Evolutionary conservation across 2,797 vertebrate genomes (phyloP), one percentile per base, ranked within the genome.

Genomic region (Odontamblyopus lacepedii): DNA sequence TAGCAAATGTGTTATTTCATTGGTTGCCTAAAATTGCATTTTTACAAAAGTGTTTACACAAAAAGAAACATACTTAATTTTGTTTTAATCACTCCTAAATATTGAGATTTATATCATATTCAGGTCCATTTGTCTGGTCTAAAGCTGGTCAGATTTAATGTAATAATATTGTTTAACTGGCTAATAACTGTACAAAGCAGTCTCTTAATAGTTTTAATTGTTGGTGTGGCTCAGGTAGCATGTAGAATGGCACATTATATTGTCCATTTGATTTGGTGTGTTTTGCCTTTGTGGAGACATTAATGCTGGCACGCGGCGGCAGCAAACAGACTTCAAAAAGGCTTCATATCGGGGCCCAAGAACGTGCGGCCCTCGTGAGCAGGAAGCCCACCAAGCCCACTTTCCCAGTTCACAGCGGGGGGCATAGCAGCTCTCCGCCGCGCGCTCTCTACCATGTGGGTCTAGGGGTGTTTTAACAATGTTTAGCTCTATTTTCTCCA

Each of bases 391-490:
- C 91, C 94, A 93, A 92, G 93, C 94, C 93, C 94, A 94, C 93
- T 94, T 95, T 95, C 94, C 94, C 94, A 95, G 94, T 93, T 95
- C 94, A 93, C 94, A 95, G 94, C 93, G 86, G 94, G 94, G 93
- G 91, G 92, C 92, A 93, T 95, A 91, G 92, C 94, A 94, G 94
- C 93, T 94, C 93, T 88, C 86, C 76, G 92, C 89, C 79, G 90
- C 92, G 92, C 91, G 86, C 92, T 91, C 93, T 87, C 91, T 92
- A 94, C 93, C 94, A 95, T 95, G 94, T 95, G 94, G 93, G 93
- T 93, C 94, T 94, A 92, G 93, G 94, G 94, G 94, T 94, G 93
- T 95, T 94, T 95, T 91, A 92, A 94, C 94, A 95, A 95, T 95
- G 94, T 95, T 95, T 95, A 94, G 92, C 93, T 94, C 92, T 94